Evolutionary conservation across 2,888 invertebrate species (phyloP).

Genomic region (Balanococcus diminutus): DNA sequence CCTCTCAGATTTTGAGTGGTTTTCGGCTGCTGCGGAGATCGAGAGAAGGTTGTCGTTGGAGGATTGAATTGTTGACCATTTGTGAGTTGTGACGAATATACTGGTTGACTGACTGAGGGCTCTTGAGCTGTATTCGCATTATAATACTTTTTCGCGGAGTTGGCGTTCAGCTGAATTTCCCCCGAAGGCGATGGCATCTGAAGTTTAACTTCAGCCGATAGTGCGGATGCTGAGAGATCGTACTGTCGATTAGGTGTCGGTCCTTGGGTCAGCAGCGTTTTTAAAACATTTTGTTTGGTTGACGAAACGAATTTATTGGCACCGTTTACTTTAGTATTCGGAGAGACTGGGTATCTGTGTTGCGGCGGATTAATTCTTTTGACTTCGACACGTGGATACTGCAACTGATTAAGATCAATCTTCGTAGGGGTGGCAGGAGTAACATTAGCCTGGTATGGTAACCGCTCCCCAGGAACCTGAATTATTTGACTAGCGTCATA

Average conservation of each 20-base stretch:
- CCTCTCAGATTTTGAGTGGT: neutral
- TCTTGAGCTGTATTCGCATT: neutral
- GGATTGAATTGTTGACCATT: neutral
- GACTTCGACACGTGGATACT: too few species aligned
- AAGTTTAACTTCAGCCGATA: neutral
- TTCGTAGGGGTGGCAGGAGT: neutral
- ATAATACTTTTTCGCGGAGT: neutral
- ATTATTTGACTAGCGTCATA: slow-evolving; percentile 19
- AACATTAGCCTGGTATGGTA: neutral
- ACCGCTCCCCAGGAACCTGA: neutral
- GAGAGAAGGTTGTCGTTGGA: too few species aligned
- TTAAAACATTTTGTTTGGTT: neutral
- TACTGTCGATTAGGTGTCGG: neutral
- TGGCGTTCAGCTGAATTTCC: too few species aligned
- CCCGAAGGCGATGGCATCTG: too few species aligned
- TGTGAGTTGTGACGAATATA: neutral
- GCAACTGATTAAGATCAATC: too few species aligned
- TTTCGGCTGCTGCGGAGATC: neutral
- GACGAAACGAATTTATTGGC: too few species aligned
- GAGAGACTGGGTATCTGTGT: too few species aligned
- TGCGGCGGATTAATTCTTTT: too few species aligned
- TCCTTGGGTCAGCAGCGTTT: neutral
- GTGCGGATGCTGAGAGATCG: too few species aligned
- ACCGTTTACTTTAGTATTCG: too few species aligned
- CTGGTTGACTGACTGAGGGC: neutral